Evolutionary conservation across 2,888 invertebrate genomes (phyloP), one percentile per base, ranked within the genome.

Genomic region (Drosophila neonasuta): DNA sequence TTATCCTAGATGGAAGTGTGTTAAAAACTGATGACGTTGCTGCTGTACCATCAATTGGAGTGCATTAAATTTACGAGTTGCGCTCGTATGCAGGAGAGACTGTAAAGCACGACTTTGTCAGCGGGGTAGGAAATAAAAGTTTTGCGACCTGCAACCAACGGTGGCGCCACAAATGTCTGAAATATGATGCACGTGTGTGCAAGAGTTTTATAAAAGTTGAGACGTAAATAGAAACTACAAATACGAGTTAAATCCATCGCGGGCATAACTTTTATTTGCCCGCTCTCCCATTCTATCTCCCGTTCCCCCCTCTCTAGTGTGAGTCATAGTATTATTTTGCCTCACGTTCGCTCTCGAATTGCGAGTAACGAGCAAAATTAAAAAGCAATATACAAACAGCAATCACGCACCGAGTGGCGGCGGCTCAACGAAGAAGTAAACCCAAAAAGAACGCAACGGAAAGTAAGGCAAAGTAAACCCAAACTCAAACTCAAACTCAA

Each of bases 361-460:
- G 62, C 77, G 64, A 80, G 84, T 80, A 80, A 80, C 80, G 80
- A 86, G 80, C 70, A 71, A 76, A 81, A 81, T 81, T 84, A 81
- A 86, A 81, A 81, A 86, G 86, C 86, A 86, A 81, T 81, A 84
- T 77, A 84, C 74, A 78, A 81, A 84, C 76, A 84, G 68, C 79
- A 80, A 86, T 86, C 85, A 81, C 81, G 79, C 81, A 80, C 79
- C 77, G 56, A 49, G 36, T 36, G 36, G 36, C 36, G 24, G 59
- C 39, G 57, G 20, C 51, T 51, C 39, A 52, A 55, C 42, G 49
- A 58, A 44, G 32, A 69, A 57, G 39, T 13, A 20, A 8, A 75
- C 48, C 41, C 55, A 66, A 66, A 72, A 45, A 51, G 30, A 2
- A 15, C 24, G 29, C 7, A 44, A 34, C 24, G 34, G 9, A 44